These are phyloP conservation scores for Phyllotreta cruciferae DNA, from an alignment of 2,888 invertebrate species.

Conservation along the genomic window DNA sequence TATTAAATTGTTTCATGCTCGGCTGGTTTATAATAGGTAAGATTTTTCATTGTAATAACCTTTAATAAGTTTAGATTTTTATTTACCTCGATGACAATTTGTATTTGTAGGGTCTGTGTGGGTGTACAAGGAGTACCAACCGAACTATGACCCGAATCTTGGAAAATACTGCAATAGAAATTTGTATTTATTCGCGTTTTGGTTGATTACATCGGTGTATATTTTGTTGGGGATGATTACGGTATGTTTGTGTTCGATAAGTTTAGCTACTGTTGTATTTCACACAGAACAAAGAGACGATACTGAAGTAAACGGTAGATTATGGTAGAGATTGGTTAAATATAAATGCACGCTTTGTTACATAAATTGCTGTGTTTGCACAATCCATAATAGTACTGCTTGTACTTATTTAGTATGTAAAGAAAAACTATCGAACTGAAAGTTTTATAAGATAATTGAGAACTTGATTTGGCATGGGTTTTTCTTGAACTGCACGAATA, in stretches of 20 bases:
- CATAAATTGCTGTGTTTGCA: too few relatives aligned
- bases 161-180: slow-evolving; percentile 70
- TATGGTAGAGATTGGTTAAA: slow-evolving; percentile 35
- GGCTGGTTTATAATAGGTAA: slow-evolving; percentile 75
- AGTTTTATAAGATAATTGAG: too few relatives aligned
- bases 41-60: slow-evolving; percentile 33
- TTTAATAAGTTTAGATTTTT: neutral
- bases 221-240: slow-evolving; percentile 65
- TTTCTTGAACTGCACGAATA: too few relatives aligned
- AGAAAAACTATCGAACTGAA: too few relatives aligned
- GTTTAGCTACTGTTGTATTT: slow-evolving; percentile 59
- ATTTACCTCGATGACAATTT: slow-evolving; percentile 3
- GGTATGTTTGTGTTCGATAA: slow-evolving; percentile 65
- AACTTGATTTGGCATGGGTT: too few relatives aligned
- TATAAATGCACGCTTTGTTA: too few relatives aligned
- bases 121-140: slow-evolving; percentile 72
- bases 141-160: slow-evolving; percentile 62
- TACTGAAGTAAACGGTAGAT: slow-evolving; percentile 36
- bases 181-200: slow-evolving; percentile 74
- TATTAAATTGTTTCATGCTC: slow-evolving; percentile 70
- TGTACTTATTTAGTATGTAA: too few relatives aligned
- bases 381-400: too few relatives aligned
- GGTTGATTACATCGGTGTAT: slow-evolving; percentile 71
- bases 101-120: slow-evolving; percentile 63
- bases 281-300: slow-evolving; percentile 48